These are phyloP conservation scores for Cepaea nemoralis DNA, from an alignment of 1,140 invertebrate genomes.

Conservation along the genomic window DNA sequence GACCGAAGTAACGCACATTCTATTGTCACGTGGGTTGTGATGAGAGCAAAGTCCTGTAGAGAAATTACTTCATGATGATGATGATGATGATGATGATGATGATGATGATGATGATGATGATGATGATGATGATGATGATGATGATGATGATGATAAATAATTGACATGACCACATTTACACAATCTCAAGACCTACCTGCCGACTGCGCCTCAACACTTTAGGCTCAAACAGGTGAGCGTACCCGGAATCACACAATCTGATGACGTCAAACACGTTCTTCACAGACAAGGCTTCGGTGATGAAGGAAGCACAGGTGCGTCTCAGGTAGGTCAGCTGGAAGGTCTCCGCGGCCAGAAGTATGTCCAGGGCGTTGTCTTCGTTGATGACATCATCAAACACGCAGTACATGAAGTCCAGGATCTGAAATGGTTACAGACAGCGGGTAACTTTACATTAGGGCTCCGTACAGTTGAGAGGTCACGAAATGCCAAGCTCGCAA, in stretches of 20 bases:
- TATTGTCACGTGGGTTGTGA: too few species aligned
- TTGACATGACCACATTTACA: not conserved
- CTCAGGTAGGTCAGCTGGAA: conserved; percentile 29
- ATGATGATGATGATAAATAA: too few species aligned
- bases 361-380: conserved; percentile 36
- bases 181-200: not conserved
- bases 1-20: too few species aligned
- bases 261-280: conserved; percentile 37
- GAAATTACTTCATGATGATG: too few species aligned
- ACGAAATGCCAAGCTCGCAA: too few species aligned
- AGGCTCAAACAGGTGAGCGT: conserved; percentile 17
- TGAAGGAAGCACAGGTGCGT: conserved; percentile 10
- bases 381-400: conserved; percentile 35
- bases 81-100: too few species aligned
- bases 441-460: too few species aligned
- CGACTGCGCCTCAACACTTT: conserved; percentile 17
- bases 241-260: conserved; percentile 26
- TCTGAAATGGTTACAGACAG: not conserved
- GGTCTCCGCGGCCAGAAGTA: conserved; percentile 32
- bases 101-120: not conserved
- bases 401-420: conserved; percentile 40
- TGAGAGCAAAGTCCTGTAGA: too few species aligned
- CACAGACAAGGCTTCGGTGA: conserved; percentile 23
- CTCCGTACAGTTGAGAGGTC: too few species aligned
- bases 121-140: not conserved